A percentile compares a stretch with the other conserved stretches of the same genome.
Conservation (phyloP, 1,140 invertebrate genomes). For the Drosophila nebulosa region DNA sequence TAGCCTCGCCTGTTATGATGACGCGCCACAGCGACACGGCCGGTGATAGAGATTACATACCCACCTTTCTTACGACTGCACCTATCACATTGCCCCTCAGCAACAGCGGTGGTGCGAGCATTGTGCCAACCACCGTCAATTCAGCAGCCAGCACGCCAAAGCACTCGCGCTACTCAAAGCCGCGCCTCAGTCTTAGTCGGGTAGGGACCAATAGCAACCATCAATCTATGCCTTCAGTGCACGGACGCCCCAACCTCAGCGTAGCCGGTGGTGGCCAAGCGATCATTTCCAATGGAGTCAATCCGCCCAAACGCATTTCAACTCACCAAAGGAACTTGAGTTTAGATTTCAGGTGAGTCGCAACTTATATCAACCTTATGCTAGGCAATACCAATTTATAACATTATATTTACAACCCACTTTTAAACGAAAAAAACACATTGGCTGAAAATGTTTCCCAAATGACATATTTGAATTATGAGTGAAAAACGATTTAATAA, state of each 20-base stretch:
- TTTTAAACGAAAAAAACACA: no score
- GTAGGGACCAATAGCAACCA: slow-evolving; percentile 72
- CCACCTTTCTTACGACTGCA: slow-evolving; percentile 60
- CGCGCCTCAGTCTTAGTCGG: slow-evolving; percentile 72
- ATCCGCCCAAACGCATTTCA: slow-evolving; percentile 84
- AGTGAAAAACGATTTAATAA: no score
- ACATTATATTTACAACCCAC: no score
- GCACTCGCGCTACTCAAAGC: slow-evolving; percentile 71
- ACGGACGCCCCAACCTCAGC: slow-evolving; percentile 83
- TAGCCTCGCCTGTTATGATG: slow-evolving; percentile 8
- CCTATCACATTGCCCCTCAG: slow-evolving; percentile 69
- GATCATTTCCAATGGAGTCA: slow-evolving; percentile 34
- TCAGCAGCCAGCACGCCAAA: slow-evolving; percentile 77
- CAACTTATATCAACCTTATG: no score
- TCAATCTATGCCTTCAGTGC: slow-evolving; percentile 83
- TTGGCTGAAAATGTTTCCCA: no score
- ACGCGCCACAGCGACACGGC: slow-evolving; percentile 17
- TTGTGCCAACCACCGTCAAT: slow-evolving; percentile 31
- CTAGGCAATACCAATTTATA: no score
- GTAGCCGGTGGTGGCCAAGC: slow-evolving; percentile 36
- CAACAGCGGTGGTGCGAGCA: slow-evolving; percentile 28
- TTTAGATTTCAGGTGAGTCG: slow-evolving; percentile 86
- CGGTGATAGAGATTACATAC: slow-evolving; percentile 46
- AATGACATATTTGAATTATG: no score
- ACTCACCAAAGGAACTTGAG: slow-evolving; percentile 90